These are phyloP conservation scores for Periplaneta americana DNA, from an alignment of 1,140 invertebrate genomes.

Conservation along the genomic window DNA sequence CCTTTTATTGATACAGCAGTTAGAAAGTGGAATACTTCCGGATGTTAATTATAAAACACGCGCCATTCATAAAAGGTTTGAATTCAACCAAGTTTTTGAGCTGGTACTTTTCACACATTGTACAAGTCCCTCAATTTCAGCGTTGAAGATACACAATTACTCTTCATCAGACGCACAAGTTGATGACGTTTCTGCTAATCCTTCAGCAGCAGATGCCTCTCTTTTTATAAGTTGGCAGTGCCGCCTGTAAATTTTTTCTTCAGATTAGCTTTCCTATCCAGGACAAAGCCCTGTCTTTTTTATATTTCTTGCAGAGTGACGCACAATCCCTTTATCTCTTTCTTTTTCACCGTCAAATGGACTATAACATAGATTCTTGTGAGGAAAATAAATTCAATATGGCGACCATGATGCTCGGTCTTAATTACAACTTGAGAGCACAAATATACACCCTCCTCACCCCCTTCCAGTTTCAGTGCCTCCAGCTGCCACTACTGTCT, in stretches of 20 bases:
- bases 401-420: background rate
- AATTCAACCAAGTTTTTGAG: too few relatives aligned
- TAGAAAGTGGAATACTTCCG: too few relatives aligned
- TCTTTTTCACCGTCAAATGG: background rate
- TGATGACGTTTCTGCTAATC: background rate
- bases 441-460: background rate
- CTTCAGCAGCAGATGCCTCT: background rate
- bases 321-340: background rate
- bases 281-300: background rate
- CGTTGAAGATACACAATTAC: background rate
- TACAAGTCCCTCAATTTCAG: too few relatives aligned
- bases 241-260: background rate
- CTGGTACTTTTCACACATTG: too few relatives aligned
- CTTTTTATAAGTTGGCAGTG: background rate
- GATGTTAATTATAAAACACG: too few relatives aligned
- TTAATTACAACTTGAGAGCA: background rate
- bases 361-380: background rate
- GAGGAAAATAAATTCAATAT: background rate
- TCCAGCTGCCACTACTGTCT: background rate
- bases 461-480: background rate
- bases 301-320: background rate
- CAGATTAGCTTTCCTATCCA: background rate
- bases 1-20: too few relatives aligned
- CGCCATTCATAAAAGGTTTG: too few relatives aligned
- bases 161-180: background rate